Conservation (phyloP, 1,140 invertebrate species). For the Bombus affinis region DNA sequence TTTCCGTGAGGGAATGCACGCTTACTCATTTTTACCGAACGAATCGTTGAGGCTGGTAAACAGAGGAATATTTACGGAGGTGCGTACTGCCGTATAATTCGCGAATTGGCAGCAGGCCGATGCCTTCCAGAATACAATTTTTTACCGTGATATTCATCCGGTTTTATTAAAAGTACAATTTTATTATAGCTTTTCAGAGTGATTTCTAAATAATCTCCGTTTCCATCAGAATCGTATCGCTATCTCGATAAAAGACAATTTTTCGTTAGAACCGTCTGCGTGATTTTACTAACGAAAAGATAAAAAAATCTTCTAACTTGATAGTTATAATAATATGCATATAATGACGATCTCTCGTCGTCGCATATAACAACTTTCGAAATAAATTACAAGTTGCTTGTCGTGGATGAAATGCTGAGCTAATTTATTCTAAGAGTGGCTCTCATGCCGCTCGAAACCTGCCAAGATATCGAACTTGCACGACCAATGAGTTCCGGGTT, state of each 20-base stretch:
- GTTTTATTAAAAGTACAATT: not conserved
- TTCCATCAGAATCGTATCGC: not conserved
- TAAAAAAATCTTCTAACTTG: too few relatives aligned
- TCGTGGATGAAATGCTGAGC: not conserved
- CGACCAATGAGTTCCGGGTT: conserved; percentile 6
- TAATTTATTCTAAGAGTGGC: conserved; percentile 4
- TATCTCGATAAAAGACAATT: too few relatives aligned
- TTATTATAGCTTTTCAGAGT: not conserved
- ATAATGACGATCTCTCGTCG: too few relatives aligned
- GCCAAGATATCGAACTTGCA: conserved; percentile 18
- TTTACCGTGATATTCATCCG: not conserved
- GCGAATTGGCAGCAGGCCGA: not conserved
- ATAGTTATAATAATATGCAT: too few relatives aligned
- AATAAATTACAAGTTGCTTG: not conserved
- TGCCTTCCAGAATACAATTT: not conserved
- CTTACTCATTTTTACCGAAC: not conserved
- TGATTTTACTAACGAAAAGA: too few relatives aligned
- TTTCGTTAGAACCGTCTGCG: not conserved
- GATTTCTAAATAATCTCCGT: not conserved
- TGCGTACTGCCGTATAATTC: not conserved
- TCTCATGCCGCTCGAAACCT: not conserved
- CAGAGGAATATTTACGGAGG: not conserved
- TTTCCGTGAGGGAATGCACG: not conserved
- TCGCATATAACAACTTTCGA: too few relatives aligned
- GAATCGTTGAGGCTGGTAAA: not conserved